These are phyloP conservation scores for Amphipoea oculea DNA, from an alignment of 2,888 invertebrate genomes.

Conservation along the genomic window DNA sequence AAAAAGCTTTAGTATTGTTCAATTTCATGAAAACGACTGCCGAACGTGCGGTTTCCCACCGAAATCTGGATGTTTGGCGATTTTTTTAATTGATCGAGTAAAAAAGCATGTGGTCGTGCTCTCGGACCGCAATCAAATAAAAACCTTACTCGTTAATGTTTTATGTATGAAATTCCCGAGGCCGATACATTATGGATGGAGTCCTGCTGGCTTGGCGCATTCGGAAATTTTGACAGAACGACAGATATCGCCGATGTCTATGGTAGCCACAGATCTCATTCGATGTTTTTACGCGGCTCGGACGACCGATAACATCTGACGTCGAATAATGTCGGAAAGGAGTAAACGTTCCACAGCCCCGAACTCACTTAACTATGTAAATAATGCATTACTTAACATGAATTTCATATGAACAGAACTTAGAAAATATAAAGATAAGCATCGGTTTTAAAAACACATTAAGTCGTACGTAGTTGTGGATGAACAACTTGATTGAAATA, in stretches of 20 bases:
- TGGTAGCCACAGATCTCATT: conserved; percentile 79
- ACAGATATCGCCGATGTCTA: conserved; percentile 85
- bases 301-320: conserved; percentile 78
- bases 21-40: conserved; percentile 78
- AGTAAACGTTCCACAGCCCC: conserved; percentile 57
- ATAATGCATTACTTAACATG: conserved; percentile 57
- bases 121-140: conserved; percentile 87
- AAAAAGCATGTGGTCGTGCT: conserved; percentile 81
- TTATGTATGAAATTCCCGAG: conserved; percentile 87
- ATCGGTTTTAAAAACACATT: conserved; percentile 16
- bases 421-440: conserved; percentile 22
- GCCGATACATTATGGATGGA: conserved; percentile 89
- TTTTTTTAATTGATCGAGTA: conserved; percentile 83
- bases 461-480: neutral
- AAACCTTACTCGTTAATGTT: conserved; percentile 89
- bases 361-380: conserved; percentile 68
- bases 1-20: conserved; percentile 81
- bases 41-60: conserved; percentile 85
- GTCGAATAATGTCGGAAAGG: conserved; percentile 63
- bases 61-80: conserved; percentile 81
- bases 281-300: conserved; percentile 78
- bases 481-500: conserved; percentile 20
- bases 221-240: conserved; percentile 87
- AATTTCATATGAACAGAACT: conserved; percentile 32
- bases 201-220: conserved; percentile 84